These are phyloP conservation scores for Lithophane ornitopus DNA, from an alignment of 2,888 invertebrate species.

Conservation along the genomic window DNA sequence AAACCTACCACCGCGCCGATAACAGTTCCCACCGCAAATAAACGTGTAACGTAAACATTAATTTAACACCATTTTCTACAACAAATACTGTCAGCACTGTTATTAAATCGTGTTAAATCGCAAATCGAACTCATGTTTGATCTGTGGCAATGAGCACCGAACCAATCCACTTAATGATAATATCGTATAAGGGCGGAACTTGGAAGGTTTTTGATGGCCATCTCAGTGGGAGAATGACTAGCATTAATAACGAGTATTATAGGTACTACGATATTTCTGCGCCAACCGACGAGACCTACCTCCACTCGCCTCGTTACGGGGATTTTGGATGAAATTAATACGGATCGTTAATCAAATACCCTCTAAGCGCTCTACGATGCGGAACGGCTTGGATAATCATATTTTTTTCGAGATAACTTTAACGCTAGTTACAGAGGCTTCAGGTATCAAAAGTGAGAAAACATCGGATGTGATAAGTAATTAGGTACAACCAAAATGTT, in stretches of 20 bases:
- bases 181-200: slow-evolving; percentile 48
- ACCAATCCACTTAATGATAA: slow-evolving; percentile 58
- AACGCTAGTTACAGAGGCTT: slow-evolving; percentile 35
- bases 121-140: slow-evolving; percentile 52
- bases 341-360: slow-evolving; percentile 85
- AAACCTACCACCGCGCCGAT: slow-evolving; percentile 42
- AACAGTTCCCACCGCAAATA: slow-evolving; percentile 55
- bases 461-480: slow-evolving; percentile 22
- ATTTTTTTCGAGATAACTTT: slow-evolving; percentile 75
- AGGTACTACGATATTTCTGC: slow-evolving; percentile 74
- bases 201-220: slow-evolving; percentile 65
- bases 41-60: slow-evolving; percentile 60
- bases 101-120: slow-evolving; percentile 51
- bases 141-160: slow-evolving; percentile 37
- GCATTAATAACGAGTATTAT: slow-evolving; percentile 78
- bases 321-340: slow-evolving; percentile 85
- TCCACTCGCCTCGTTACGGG: slow-evolving; percentile 78
- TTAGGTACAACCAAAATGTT: slow-evolving; percentile 23
- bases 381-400: slow-evolving; percentile 74
- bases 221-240: slow-evolving; percentile 72
- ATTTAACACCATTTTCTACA: slow-evolving; percentile 50
- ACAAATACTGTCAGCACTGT: slow-evolving; percentile 45
- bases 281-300: slow-evolving; percentile 70
- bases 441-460: slow-evolving; percentile 19
- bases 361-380: slow-evolving; percentile 77